Conservation (phyloP, 2,797 vertebrate species). For the Sandelia bainsii region DNA sequence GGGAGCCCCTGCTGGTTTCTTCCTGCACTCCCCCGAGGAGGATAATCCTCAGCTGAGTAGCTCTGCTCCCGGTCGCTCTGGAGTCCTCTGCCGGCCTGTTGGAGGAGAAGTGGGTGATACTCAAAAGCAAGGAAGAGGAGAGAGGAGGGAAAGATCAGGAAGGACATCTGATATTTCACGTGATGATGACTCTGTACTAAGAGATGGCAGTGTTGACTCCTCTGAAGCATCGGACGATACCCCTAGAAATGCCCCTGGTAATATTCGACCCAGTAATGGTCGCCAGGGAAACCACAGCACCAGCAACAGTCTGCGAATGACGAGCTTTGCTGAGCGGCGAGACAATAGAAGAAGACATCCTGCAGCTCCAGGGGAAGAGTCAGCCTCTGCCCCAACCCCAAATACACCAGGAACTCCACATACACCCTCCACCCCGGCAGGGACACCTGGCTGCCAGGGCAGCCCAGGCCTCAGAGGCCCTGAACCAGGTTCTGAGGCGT, state of each 20-base stretch:
- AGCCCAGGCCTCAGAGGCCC: slow-evolving; percentile 75
- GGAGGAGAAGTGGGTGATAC: slow-evolving; percentile 56
- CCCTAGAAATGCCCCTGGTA: slow-evolving; percentile 73
- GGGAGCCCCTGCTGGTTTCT: slow-evolving; percentile 93
- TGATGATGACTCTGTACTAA: slow-evolving; percentile 84
- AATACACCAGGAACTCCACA: slow-evolving; percentile 64
- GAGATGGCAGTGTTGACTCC: slow-evolving; percentile 86
- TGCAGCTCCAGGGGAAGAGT: slow-evolving; percentile 60
- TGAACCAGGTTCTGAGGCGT: slow-evolving; percentile 87
- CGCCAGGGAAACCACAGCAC: slow-evolving; percentile 64
- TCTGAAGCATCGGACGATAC: slow-evolving; percentile 82
- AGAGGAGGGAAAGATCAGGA: slow-evolving; percentile 52
- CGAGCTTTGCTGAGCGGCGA: slow-evolving; percentile 90
- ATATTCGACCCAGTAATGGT: slow-evolving; percentile 66
- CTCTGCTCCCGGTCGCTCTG: slow-evolving; percentile 80
- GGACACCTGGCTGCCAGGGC: slow-evolving; percentile 60
- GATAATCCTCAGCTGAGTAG: slow-evolving; percentile 76
- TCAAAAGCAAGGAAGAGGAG: slow-evolving; percentile 49
- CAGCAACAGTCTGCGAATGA: slow-evolving; percentile 86
- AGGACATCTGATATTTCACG: slow-evolving; percentile 69
- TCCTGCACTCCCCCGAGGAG: slow-evolving; percentile 87
- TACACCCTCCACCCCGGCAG: slow-evolving; percentile 70
- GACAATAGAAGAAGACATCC: slow-evolving; percentile 85
- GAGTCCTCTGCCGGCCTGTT: slow-evolving; percentile 66
- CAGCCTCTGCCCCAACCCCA: slow-evolving; percentile 43